Percentiles rank a stretch among this genome's conserved stretches.
phyloP scores from a whole-genome alignment of 53 echinoderm and acorn worm species.

The Crossaster papposus region DNA sequence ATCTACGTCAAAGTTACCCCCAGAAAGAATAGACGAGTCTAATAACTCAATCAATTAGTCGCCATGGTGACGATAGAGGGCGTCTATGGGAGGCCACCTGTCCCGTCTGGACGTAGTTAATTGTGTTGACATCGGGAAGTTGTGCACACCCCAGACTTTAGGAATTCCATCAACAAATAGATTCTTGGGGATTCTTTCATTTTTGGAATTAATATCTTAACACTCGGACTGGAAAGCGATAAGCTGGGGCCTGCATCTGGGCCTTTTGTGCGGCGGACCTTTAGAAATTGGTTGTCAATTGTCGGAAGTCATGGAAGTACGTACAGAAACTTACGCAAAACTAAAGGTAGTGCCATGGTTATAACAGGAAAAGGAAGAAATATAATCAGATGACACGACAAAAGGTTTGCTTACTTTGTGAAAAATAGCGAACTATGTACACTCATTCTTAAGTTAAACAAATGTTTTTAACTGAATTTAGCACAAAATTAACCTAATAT shows the following conservation, averaged over 20 bases:
- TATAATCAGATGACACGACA: too few relatives aligned
- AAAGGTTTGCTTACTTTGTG: too few relatives aligned
- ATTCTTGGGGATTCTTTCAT: too few relatives aligned
- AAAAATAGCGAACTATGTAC: too few relatives aligned
- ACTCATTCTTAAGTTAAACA: too few relatives aligned
- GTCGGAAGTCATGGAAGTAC: neutral
- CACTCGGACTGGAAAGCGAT: neutral
- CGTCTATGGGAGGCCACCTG: conserved; percentile 16
- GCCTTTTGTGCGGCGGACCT: neutral
- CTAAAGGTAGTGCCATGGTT: too few relatives aligned
- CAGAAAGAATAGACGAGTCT: conserved; percentile 43
- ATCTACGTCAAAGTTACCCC: neutral
- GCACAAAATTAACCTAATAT: too few relatives aligned
- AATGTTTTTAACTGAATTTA: too few relatives aligned
- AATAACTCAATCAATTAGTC: conserved; percentile 46
- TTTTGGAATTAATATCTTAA: neutral
- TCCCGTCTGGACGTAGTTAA: neutral
- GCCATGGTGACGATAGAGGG: conserved; percentile 56
- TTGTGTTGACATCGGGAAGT: too few relatives aligned
- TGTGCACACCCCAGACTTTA: too few relatives aligned
- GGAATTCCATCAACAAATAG: conserved; percentile 29
- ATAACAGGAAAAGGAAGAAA: too few relatives aligned
- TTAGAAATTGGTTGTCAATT: neutral
- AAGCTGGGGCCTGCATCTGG: neutral
- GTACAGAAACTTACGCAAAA: too few relatives aligned